These are phyloP conservation scores for Neoseiulus cucumeris DNA, from an alignment of 1,140 invertebrate species.

Conservation along the genomic window DNA sequence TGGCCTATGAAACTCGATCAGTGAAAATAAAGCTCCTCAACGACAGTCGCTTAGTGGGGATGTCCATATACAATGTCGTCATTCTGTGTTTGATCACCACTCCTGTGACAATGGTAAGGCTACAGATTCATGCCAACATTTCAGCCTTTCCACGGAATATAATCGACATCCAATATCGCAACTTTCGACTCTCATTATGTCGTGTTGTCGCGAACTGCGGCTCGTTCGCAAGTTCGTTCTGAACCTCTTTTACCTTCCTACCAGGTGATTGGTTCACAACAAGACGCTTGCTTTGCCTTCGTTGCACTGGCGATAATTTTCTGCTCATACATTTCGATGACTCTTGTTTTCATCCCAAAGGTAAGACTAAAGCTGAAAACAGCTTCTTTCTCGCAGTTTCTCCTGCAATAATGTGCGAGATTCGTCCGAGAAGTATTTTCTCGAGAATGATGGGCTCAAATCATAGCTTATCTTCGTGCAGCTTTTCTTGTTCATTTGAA, in stretches of 20 bases:
- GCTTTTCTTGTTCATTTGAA: too few relatives aligned
- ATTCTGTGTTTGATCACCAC: conserved; percentile 87
- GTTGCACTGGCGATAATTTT: conserved; percentile 83
- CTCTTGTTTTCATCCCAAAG: conserved; percentile 87
- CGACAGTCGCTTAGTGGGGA: conserved; percentile 90
- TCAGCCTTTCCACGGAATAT: too few relatives aligned
- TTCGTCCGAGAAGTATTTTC: too few relatives aligned
- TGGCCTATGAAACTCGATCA: conserved; percentile 91
- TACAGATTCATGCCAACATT: too few relatives aligned
- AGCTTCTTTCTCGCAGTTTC: background rate
- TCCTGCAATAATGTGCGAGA: background rate
- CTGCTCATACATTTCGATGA: conserved; percentile 91
- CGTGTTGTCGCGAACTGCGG: too few relatives aligned
- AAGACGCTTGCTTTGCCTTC: conserved; percentile 91
- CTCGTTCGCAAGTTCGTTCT: too few relatives aligned
- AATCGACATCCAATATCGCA: too few relatives aligned
- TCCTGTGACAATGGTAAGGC: conserved; percentile 64
- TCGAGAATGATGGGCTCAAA: too few relatives aligned
- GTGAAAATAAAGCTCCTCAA: conserved; percentile 53
- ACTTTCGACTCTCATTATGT: too few relatives aligned
- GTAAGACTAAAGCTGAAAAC: too few relatives aligned
- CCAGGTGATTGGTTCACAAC: conserved; percentile 66
- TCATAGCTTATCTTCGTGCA: too few relatives aligned
- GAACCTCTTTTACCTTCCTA: too few relatives aligned
- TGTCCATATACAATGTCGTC: conserved; percentile 98